Conservation (phyloP, 30 jellyfish, hydroid and myxozoan species). For the Haliclystus octoradiatus region DNA sequence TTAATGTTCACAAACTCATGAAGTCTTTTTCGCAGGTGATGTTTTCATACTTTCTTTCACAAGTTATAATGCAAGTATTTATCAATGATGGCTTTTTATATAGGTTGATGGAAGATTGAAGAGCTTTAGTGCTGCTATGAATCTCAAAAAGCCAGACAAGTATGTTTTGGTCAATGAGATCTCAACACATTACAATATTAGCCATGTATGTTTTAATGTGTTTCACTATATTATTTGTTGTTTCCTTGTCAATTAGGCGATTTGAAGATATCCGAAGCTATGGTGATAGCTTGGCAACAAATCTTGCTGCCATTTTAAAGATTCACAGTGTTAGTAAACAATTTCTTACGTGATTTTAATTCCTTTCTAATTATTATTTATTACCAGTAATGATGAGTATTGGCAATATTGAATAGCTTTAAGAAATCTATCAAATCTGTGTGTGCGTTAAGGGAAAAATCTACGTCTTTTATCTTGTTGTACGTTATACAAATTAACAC, state of each 20-base stretch:
- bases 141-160: conserved; percentile 86
- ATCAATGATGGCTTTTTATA: too few relatives aligned
- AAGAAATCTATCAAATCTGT: background rate
- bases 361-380: background rate
- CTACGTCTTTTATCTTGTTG: background rate
- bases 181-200: background rate
- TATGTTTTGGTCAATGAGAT: conserved; percentile 6
- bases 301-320: conserved; percentile 58
- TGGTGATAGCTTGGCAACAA: conserved; percentile 73
- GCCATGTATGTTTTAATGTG: background rate
- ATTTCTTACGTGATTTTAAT: background rate
- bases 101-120: conserved; percentile 66
- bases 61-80: too few relatives aligned
- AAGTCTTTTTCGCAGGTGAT: too few relatives aligned
- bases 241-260: conserved; percentile 36
- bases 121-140: conserved; percentile 52
- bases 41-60: too few relatives aligned
- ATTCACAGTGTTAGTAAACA: conserved; percentile 15
- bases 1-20: too few relatives aligned
- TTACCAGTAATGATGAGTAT: background rate
- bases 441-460: background rate
- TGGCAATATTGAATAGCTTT: background rate
- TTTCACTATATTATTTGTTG: background rate
- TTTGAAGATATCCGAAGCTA: conserved; percentile 75
- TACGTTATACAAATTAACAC: too few relatives aligned